Percentiles rank a stretch among this genome's conserved stretches.
Conservation (phyloP, 2,113 vertebrate genomes). For the Pipra filicauda region DNA sequence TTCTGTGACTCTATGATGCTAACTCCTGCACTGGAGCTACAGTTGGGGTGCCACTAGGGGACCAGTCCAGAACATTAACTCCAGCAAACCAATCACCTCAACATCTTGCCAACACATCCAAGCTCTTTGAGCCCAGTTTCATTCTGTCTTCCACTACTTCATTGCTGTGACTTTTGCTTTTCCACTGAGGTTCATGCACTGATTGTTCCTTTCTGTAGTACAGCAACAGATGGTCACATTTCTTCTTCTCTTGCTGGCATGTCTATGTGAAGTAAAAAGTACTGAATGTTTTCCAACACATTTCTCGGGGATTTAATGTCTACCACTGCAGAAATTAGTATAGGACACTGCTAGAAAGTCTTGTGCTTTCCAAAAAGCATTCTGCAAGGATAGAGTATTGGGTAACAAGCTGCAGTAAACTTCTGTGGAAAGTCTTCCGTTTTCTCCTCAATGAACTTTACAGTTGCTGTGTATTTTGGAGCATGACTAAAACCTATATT, state of each 20-base stretch:
- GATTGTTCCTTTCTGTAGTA: not conserved
- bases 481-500: not conserved
- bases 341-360: not conserved
- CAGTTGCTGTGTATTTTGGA: not conserved
- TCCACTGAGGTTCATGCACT: not conserved
- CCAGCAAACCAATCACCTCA: not conserved
- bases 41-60: not conserved
- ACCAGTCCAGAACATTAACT: not conserved
- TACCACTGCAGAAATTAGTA: not conserved
- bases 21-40: not conserved
- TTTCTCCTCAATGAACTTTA: not conserved
- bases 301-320: not conserved
- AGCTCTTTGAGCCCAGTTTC: not conserved
- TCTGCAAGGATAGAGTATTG: not conserved
- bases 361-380: not conserved
- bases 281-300: not conserved
- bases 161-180: not conserved
- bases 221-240: not conserved
- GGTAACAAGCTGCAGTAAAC: not conserved
- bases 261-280: not conserved
- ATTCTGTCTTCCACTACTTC: not conserved
- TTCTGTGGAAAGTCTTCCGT: not conserved
- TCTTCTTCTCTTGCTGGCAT: not conserved
- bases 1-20: not conserved
- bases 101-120: not conserved